Base-by-base conservation (phyloP, 2,888 invertebrate species). In the Calameuta pallipes region DNA sequence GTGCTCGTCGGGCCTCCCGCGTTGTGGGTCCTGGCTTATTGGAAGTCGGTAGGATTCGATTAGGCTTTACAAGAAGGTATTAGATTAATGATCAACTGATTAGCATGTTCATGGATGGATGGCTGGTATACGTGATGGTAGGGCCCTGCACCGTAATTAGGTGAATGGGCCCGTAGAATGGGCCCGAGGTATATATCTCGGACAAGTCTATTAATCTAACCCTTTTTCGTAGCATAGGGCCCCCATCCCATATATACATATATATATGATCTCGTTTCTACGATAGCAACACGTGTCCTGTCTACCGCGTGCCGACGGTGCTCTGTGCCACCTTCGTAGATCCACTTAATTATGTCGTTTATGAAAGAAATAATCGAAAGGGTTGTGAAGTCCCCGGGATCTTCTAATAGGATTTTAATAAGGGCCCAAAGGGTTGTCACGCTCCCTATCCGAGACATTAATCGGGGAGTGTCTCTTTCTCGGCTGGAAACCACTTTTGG, bases 161-260 rank as follows among this genome's bases (percentile, higher is more conserved):
- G 33, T 13, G 70, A 30, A 70, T 70, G 31, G 41, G 41, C 41
- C 41, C 15, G 12, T 41, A 6, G 41, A 41, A 15, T 23, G 70
- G 70, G 70, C 70, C 70, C 70, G 30, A 30, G 12, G 70, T 15
- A 15, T 33, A 30, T 30, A 30, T 30, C 70, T 70, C 30, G 70
- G 70, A 70, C 70, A 30, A 30, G 70, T 70, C 70, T 70, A 70
- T 70, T 70, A 70, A 70, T 70, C 30, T 70, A 70, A 70, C 70
- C 70, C 70, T 70, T 70, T 33, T 33, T 33, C 70, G 4, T 33
- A 31, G 12, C 70, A 11, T 33, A 33, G 12, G 70, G 70, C 30
- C 30, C 70, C 13, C 12, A 12, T 4, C 0, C 13, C 1, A n/a
- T n/a, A 30, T 30, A n/a, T 70, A 70, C 11, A 69, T 3, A 69